Evolutionary conservation across 2,888 invertebrate genomes (phyloP), one percentile per base, ranked within the genome.

Genomic region (Gnatocerus cornutus): DNA sequence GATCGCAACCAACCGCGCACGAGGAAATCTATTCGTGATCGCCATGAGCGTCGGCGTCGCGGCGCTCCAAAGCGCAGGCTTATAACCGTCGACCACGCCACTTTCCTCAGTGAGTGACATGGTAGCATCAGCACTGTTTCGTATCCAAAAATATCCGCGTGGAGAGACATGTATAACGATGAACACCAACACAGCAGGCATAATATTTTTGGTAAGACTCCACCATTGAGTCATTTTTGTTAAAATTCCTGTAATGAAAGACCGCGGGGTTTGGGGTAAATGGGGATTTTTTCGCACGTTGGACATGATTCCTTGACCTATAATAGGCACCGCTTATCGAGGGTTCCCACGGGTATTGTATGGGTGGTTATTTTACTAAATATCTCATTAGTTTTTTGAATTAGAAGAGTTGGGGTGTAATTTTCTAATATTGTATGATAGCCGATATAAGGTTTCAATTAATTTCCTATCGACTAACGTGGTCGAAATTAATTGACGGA

Each of bases 151-250:
- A 77, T 79, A 81, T 80, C 88, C 88, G 88, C 88, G 87, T 87
- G 87, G 87, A 88, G 88, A 89, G 89, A 88, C 89, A 90, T 90
- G 90, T 89, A 89, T 89, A 88, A 89, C 84, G 87, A 90, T 90
- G 90, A 89, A 89, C 89, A 88, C 86, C 87, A 87, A 85, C 87
- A 86, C 87, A 86, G 88, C 81, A 84, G 82, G 77, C 82, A 82
- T 78, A 80, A 79, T 81, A 83, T 84, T 82, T 84, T 81, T 82
- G 85, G 85, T 85, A 82, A 84, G 85, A 69, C n/a, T 29, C 8
- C 21, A 43, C n/a, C n/a, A n/a, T n/a, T n/a, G n/a, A n/a, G n/a
- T n/a, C n/a, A n/a, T n/a, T n/a, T n/a, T n/a, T n/a, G n/a, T n/a
- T n/a, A n/a, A n/a, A n/a, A n/a, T n/a, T n/a, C n/a, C n/a, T n/a